A percentile compares a stretch with the other conserved stretches of the same genome.
Conservation (phyloP, 1,140 invertebrate species). For the Nylanderia fulva region DNA sequence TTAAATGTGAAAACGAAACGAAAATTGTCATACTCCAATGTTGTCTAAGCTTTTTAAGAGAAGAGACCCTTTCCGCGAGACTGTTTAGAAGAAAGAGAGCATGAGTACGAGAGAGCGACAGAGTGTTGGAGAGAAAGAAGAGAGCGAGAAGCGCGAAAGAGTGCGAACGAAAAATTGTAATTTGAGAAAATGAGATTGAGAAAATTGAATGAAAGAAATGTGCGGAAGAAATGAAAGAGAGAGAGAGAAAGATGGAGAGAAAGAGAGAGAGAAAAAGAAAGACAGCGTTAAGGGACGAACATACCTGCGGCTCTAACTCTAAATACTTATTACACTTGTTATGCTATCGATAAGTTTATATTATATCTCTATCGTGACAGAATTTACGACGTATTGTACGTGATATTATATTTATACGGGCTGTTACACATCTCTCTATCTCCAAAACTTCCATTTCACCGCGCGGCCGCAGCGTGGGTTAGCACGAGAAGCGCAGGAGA, state of each 20-base stretch:
- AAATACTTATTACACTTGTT: constrained; percentile 83
- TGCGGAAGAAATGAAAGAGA: constrained; percentile 24
- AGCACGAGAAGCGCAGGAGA: constrained; percentile 7
- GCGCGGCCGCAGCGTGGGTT: constrained; percentile 72
- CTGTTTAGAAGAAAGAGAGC: constrained; percentile 62
- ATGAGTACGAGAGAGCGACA: constrained; percentile 45
- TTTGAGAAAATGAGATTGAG: constrained; percentile 31
- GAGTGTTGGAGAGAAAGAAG: constrained; percentile 28
- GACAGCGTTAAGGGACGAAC: constrained; percentile 69
- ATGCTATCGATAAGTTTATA: constrained; percentile 84
- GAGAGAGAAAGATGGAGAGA: background rate
- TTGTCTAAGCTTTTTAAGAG: constrained; percentile 71
- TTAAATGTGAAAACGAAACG: constrained; percentile 59
- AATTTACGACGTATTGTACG: constrained; percentile 80
- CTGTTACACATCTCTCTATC: constrained; percentile 82
- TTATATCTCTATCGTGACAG: constrained; percentile 80
- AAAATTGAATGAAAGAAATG: background rate
- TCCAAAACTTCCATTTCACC: constrained; percentile 78
- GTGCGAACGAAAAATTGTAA: constrained; percentile 33
- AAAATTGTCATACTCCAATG: constrained; percentile 61
- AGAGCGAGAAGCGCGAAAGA: constrained; percentile 24
- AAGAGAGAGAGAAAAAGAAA: constrained; percentile 55
- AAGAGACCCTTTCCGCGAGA: constrained; percentile 63
- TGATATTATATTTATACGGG: constrained; percentile 84
- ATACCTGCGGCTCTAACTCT: constrained; percentile 81